Evolutionary conservation across 2,113 vertebrate genomes (phyloP).

Genomic region (Macrotis lagotis): DNA sequence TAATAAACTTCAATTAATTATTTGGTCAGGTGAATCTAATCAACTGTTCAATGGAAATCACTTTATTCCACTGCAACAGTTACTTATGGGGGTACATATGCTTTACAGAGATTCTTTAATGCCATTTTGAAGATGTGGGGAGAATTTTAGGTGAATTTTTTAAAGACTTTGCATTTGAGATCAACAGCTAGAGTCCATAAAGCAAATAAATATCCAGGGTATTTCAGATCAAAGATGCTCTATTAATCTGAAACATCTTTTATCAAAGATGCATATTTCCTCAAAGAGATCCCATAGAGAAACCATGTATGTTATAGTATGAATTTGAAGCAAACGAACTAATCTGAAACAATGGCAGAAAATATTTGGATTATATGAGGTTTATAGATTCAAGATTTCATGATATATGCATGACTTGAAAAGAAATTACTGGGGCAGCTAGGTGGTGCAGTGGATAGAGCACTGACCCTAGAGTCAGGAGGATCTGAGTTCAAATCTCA

Average conservation of each 20-base stretch:
- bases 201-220: background rate
- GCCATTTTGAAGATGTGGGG: constrained; percentile 28
- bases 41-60: constrained; percentile 72
- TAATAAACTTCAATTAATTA: constrained; percentile 80
- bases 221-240: background rate
- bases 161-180: background rate
- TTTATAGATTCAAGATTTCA: no score
- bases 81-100: constrained; percentile 47
- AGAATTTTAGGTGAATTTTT: constrained; percentile 49
- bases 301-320: background rate
- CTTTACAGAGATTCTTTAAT: constrained; percentile 64
- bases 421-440: no score
- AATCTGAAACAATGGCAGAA: background rate
- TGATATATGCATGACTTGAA: background rate
- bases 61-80: constrained; percentile 63
- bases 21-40: constrained; percentile 70
- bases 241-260: background rate
- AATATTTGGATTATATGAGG: background rate
- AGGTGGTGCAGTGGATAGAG: no score
- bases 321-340: background rate
- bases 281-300: background rate
- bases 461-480: no score
- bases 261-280: background rate
- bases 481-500: no score
- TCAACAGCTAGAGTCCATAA: background rate